Conservation (phyloP, 2,113 vertebrate genomes). For the Euleptes europaea region DNA sequence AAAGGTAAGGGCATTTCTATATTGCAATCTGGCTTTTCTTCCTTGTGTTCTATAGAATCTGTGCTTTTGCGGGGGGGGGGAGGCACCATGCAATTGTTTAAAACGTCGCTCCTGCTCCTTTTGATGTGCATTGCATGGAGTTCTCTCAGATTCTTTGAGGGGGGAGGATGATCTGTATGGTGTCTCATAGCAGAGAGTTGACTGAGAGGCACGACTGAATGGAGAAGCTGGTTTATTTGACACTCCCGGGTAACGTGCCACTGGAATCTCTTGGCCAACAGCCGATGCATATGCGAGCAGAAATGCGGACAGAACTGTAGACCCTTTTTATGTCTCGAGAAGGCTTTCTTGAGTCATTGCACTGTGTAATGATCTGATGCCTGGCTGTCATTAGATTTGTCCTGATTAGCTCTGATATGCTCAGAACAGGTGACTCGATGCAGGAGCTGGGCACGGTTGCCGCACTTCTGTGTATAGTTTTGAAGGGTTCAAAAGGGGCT, state of each 20-base stretch:
- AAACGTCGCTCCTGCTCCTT: constrained; percentile 33
- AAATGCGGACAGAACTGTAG: constrained; percentile 43
- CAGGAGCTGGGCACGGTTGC: constrained; percentile 47
- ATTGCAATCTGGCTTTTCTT: not conserved
- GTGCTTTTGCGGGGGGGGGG: constrained; percentile 3
- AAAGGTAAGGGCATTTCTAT: constrained; percentile 81
- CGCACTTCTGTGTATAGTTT: constrained; percentile 32
- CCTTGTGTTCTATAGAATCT: constrained; percentile 41
- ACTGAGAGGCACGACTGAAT: constrained; percentile 43
- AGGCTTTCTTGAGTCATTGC: constrained; percentile 53
- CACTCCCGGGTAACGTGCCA: constrained; percentile 37
- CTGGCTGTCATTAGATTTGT: constrained; percentile 54
- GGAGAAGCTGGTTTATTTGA: constrained; percentile 30
- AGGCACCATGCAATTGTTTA: constrained; percentile 38
- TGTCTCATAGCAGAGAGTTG: constrained; percentile 62
- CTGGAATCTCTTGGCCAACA: constrained; percentile 46
- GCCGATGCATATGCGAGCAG: constrained; percentile 48
- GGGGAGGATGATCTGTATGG: constrained; percentile 17
- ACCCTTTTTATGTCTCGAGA: constrained; percentile 40
- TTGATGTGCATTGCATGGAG: constrained; percentile 54
- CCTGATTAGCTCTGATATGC: constrained; percentile 49
- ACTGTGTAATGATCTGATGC: constrained; percentile 28
- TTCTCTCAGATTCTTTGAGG: constrained; percentile 54
- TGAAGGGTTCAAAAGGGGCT: not conserved
- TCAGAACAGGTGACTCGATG: constrained; percentile 60